Base-by-base conservation (phyloP, 2,888 invertebrate species). In the Drosophila paranaensis region DNA sequence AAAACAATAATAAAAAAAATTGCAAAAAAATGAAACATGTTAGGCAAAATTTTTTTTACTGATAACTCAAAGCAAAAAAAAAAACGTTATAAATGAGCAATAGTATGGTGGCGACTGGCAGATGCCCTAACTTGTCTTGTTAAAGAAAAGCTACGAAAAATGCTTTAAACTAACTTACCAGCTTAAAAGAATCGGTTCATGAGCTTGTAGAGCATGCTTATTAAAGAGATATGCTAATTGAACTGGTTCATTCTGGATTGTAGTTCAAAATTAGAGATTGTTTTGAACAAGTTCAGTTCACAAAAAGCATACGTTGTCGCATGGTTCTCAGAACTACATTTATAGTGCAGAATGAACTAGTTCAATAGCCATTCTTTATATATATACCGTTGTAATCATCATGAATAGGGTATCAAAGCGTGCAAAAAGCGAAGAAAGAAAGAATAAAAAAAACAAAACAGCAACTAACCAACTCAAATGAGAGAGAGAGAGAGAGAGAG, bases 1-100 rank as follows among this genome's bases (percentile, higher is more conserved):
- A 11, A 56, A n/a, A 56, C 27, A 40, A 16, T 57, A 77, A 60
- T 62, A 30, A 60, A 37, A 53, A 54, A 53, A 64, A 63, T 40
- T 48, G 62, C 50, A 69, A 39, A 43, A 55, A 65, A 66, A 54
- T 65, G 51, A 74, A 81, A 79, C 70, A 80, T 61, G 77, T 72
- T 79, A 71, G 76, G 68, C 66, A 71, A 80, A 82, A 63, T 64
- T 50, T 33, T 46, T 3, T 39, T 67, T 67, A 56, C 81, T 77
- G 86, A 86, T 86, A 86, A 80, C 70, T 80, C 69, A 33, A 53
- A 30, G 54, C 35, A 33, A 60, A 53, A 64, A 60, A 9, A 60
- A 64, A 53, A 5, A 4, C 6, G 20, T 2, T 20, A 20, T 10
- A 10, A 10, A 33, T 20, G 10, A 8, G 3, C 0, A 16, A 16